Base-by-base conservation (phyloP, 2,888 invertebrate species). In the Dicyrtomina minuta region DNA sequence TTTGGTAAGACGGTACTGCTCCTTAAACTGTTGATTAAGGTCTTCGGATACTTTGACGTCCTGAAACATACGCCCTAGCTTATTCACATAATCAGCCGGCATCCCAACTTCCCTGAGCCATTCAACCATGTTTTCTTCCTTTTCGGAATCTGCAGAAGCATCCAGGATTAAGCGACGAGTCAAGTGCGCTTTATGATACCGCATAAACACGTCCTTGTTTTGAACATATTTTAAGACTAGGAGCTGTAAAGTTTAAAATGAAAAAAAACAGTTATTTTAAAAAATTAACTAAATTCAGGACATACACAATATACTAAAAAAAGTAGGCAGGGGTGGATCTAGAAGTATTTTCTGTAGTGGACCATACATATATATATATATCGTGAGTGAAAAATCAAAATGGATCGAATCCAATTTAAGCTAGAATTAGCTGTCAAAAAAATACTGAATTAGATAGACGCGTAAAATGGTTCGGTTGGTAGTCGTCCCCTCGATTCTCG, bases 131-230 rank as follows among this genome's bases (percentile, higher is more conserved):
- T 95, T 96, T 83, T 99, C 98, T 83, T 99, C 99, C 81, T 98
- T 97, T 82, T 99, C 99, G 77, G 95, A 96, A 83, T 99, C 99
- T 1, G 97, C 96, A 80, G 96, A 96, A 20, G 96, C 95, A 82
- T 99, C 98, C 77, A 99, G 86, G 81, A 99, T 98, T 75, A 99
- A 87, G 73, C 95, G 88, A 79, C 99, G 86, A 8, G 98, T 97
- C 75, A 99, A 86, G 84, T 99, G 98, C 58, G 96, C 96, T 83
- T 99, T 98, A 83, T 99, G 97, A 83, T 96, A 99, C 77, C 97
- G 87, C 98, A 99, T 99, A 83, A 99, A 99, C 33, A 99, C 97
- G 85, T 99, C 99, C 83, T 99, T 99, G 84, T 98, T 99, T 82
- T 94, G 93, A 77, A 99, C 96, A 84, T 99, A 99, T 83, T 99